A percentile compares a stretch with the other conserved stretches of the same genome.
Evolutionary conservation across 2,888 invertebrate genomes (phyloP).

Genomic region (Eristalinus sepulchralis): DNA sequence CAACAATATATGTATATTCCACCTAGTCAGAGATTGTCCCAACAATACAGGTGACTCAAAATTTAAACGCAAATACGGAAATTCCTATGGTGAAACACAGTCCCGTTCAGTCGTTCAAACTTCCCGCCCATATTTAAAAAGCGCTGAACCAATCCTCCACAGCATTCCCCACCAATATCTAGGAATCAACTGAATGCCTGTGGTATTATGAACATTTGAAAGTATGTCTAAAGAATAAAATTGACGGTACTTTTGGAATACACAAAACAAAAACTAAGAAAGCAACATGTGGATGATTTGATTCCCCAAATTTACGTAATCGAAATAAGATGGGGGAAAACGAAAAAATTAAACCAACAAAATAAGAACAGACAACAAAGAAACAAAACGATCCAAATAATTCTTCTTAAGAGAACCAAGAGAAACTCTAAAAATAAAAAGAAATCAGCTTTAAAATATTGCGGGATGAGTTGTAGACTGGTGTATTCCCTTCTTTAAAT

Average conservation of each 20-base stretch:
- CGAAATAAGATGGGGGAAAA: neutral
- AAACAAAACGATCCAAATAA: constrained; percentile 34
- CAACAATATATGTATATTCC: no score
- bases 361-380: neutral
- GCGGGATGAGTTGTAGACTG: constrained; percentile 46
- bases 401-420: constrained; percentile 66
- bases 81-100: no score
- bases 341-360: constrained; percentile 14
- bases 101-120: no score
- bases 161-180: constrained; percentile 27
- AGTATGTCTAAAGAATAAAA: constrained; percentile 12
- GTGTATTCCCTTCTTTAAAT: neutral
- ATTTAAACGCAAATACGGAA: no score
- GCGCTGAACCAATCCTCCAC: neutral
- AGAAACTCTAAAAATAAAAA: constrained; percentile 56
- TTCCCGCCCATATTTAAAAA: no score
- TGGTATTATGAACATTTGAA: neutral
- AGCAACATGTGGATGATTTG: constrained; percentile 66
- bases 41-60: no score
- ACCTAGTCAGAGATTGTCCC: no score
- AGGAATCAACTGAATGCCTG: constrained; percentile 32
- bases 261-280: constrained; percentile 3
- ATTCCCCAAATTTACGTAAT: constrained; percentile 21
- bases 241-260: constrained; percentile 11
- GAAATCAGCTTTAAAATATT: constrained; percentile 45